Percentiles rank a stretch among this genome's conserved stretches.
These are phyloP conservation scores for Sepioteuthis lessoniana DNA, from an alignment of 2,888 invertebrate species.

Conservation along the genomic window DNA sequence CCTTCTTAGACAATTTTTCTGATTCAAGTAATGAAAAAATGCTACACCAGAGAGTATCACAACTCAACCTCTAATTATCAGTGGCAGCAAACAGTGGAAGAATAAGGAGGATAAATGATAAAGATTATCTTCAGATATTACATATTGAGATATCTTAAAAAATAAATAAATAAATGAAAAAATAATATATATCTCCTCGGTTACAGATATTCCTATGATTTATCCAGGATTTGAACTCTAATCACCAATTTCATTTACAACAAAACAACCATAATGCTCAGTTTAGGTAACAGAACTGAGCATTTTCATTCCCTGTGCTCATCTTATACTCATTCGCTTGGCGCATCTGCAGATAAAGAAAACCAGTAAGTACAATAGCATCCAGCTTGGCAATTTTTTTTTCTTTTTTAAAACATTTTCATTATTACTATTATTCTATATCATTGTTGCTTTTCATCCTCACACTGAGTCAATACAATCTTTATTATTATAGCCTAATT, in stretches of 20 bases:
- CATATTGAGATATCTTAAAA: neutral
- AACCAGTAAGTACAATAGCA: neutral
- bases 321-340: neutral
- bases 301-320: too few species aligned
- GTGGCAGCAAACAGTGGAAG: neutral
- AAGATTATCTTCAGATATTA: neutral
- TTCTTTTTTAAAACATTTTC: neutral
- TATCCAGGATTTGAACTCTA: too few species aligned
- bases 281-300: neutral
- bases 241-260: too few species aligned
- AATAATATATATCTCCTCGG: too few species aligned
- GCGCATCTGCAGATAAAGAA: neutral
- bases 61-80: neutral
- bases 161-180: too few species aligned
- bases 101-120: neutral
- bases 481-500: too few species aligned
- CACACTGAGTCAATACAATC: neutral
- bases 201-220: too few species aligned
- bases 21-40: neutral
- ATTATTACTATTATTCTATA: neutral
- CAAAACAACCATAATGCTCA: too few species aligned
- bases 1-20: neutral
- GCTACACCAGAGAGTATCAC: neutral
- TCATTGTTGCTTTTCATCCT: neutral
- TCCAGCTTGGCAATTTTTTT: neutral